Conservation (phyloP, 2,113 vertebrate genomes). For the Phodopus roborovskii region DNA sequence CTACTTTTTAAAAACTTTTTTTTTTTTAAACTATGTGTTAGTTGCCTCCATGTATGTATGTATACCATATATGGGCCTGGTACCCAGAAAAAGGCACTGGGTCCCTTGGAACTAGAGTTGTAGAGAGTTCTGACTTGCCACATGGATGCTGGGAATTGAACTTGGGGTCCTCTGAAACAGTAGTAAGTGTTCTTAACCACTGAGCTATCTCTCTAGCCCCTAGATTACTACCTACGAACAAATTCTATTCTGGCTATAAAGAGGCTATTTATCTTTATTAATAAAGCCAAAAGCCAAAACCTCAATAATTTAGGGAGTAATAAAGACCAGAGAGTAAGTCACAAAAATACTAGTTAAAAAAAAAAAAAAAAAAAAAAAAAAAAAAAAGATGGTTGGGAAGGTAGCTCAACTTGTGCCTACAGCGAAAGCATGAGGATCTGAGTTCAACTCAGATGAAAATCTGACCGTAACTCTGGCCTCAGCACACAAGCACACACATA, state of each 20-base stretch:
- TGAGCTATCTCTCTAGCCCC: background rate
- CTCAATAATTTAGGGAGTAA: slow-evolving; percentile 12
- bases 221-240: slow-evolving; percentile 28
- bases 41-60: background rate
- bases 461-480: background rate
- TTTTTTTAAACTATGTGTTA: background rate
- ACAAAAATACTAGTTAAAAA: slow-evolving; percentile 43
- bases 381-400: background rate
- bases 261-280: background rate
- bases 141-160: too few relatives aligned
- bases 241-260: slow-evolving; percentile 30
- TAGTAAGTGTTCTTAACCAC: too few relatives aligned
- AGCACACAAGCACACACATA: background rate
- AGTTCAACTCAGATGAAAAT: background rate
- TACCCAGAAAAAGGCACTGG: background rate
- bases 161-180: too few relatives aligned
- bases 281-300: slow-evolving; percentile 21
- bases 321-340: slow-evolving; percentile 42
- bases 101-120: background rate
- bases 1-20: background rate
- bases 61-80: background rate
- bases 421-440: background rate
- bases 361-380: background rate
- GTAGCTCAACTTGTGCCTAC: background rate
- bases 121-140: background rate